A percentile compares a stretch with the other conserved stretches of the same genome.
These are phyloP conservation scores for Glossophaga mutica DNA, from an alignment of 2,797 vertebrate species.

Conservation along the genomic window DNA sequence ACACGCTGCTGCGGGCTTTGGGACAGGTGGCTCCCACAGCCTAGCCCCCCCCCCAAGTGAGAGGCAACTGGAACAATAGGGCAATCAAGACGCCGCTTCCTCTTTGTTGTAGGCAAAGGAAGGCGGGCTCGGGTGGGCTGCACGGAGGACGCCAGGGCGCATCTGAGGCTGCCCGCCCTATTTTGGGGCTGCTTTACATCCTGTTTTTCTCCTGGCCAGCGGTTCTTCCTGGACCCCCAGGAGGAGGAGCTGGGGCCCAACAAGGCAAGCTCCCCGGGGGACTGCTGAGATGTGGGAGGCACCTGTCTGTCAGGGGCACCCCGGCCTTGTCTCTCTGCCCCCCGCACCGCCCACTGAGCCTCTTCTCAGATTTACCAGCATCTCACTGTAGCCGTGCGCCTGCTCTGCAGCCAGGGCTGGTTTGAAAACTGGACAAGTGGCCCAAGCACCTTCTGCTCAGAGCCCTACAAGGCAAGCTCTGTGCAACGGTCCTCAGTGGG, in stretches of 20 bases:
- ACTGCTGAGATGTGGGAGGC: background rate
- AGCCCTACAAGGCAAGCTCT: background rate
- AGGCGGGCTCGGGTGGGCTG: slow-evolving; percentile 9
- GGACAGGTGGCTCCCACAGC: background rate
- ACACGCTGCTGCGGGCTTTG: background rate
- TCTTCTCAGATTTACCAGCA: background rate
- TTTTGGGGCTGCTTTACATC: background rate
- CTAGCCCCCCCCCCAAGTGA: background rate
- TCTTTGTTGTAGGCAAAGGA: slow-evolving; percentile 42
- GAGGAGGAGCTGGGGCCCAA: background rate
- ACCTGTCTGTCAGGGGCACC: background rate
- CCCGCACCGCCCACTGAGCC: rapidly evolving
- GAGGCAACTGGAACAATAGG: background rate
- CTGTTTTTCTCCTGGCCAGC: background rate
- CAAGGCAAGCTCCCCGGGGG: background rate
- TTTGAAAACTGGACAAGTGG: background rate
- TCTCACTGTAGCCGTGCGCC: background rate
- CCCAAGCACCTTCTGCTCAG: background rate
- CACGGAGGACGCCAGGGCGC: background rate
- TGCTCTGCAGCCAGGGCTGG: background rate
- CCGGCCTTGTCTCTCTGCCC: background rate
- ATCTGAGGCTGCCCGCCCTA: background rate
- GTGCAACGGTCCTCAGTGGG: rapidly evolving
- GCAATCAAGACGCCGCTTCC: background rate
- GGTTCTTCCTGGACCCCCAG: background rate